Conservation (phyloP, 2,888 invertebrate species). For the Netelia virgata region DNA sequence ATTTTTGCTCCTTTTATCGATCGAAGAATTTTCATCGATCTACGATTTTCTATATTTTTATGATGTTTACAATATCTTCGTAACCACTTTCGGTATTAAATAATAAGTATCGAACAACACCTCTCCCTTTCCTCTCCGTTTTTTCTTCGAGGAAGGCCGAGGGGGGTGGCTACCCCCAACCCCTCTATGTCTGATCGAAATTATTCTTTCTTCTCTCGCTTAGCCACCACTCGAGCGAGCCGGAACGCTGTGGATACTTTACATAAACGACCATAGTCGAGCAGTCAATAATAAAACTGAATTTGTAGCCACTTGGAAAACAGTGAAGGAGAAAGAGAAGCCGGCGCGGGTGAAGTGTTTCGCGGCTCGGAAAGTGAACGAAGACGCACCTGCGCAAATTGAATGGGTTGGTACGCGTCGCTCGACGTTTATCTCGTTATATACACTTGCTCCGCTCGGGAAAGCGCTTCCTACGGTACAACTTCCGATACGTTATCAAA, state of each 20-base stretch:
- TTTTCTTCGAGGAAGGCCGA: too few species aligned
- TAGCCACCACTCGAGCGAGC: constrained; percentile 18
- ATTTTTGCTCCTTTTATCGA: not conserved
- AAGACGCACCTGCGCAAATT: constrained; percentile 68
- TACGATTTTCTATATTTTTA: not conserved
- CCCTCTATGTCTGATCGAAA: not conserved
- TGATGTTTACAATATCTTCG: constrained; percentile 1
- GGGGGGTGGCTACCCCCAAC: too few species aligned
- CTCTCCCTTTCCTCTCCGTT: not conserved
- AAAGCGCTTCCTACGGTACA: constrained; percentile 46
- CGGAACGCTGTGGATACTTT: constrained; percentile 36
- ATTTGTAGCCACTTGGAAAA: constrained; percentile 72
- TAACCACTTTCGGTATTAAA: constrained; percentile 12
- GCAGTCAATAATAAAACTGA: constrained; percentile 77
- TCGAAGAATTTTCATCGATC: not conserved
- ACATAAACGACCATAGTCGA: constrained; percentile 56
- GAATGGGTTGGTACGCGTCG: constrained; percentile 68
- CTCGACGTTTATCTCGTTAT: constrained; percentile 61
- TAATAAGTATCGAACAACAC: not conserved
- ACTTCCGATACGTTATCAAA: constrained; percentile 18
- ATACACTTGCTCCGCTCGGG: constrained; percentile 28
- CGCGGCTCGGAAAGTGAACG: constrained; percentile 73
- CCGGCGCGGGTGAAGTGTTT: constrained; percentile 43
- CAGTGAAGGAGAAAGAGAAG: constrained; percentile 52
- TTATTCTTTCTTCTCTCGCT: constrained; percentile 27